Evolutionary conservation across 2,113 vertebrate genomes (phyloP), one percentile per base, ranked within the genome.

Genomic region (Isichthys henryi): DNA sequence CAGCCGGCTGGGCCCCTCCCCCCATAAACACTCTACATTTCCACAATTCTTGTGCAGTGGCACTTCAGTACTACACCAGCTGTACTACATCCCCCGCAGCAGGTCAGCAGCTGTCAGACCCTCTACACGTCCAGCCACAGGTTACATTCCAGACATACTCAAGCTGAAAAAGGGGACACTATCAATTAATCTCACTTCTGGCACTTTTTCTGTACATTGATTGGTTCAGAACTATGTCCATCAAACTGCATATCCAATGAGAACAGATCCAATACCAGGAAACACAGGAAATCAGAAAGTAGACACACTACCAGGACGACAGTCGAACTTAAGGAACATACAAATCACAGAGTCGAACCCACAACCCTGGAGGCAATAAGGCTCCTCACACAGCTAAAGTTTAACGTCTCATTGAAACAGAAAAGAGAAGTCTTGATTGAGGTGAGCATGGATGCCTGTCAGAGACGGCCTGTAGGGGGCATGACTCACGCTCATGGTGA

Each of bases 401-500:
- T 43, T 43, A 80, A 17, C 74, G 0, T 17, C 74, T 43, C 31
- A 43, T 7, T 19, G 1, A 43, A 39, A 80, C 15, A 2, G 62
- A 70, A 31, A 70, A 11, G n/a, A 3, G n/a, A 66, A 27, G 62
- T 8, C 62, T 31, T 13, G 62, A 11, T 1, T 10, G 23, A 31
- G 62, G 58, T 3, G 58, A 66, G 58, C 10, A 31, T 13, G 10
- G 62, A 13, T 31, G 62, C 1, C 10, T 3, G 10, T 27, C 77
- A n/a, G 43, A 84, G 43, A 19, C 43, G 3, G 80, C 43, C 19
- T 35, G 11, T 7, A 53, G 48, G 48, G n/a, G 27, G 11, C 23
- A 15, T 23, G 84, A 96, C 97, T 97, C 90, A 99, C 98, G 0
- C 92, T 94, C 0, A 97, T 89, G 31, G 97, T 97, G 94, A 96